Conservation (phyloP, 2,113 vertebrate species). For the Tinamus guttatus region DNA sequence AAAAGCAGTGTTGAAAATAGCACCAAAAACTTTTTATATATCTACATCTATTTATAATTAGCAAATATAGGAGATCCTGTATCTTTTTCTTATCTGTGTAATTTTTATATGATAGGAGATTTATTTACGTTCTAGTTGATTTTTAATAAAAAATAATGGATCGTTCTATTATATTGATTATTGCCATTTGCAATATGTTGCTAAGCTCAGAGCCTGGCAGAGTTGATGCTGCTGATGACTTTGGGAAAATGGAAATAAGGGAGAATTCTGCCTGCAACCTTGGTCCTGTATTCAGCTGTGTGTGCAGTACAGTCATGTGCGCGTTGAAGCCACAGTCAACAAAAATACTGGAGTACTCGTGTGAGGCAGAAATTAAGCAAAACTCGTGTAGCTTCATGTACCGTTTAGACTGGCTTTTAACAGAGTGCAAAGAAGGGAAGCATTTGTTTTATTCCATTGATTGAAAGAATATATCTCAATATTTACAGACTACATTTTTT, state of each 20-base stretch:
- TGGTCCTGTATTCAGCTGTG: background rate
- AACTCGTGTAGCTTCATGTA: background rate
- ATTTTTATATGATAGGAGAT: background rate
- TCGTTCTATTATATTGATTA: background rate
- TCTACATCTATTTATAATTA: background rate
- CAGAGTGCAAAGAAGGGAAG: background rate
- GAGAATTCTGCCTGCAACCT: background rate
- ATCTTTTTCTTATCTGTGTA: background rate
- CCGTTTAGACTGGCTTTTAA: background rate
- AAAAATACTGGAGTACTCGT: background rate
- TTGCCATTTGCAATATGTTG: slow-evolving; percentile 1
- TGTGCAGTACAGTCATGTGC: background rate
- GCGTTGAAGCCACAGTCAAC: background rate
- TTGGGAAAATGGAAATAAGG: background rate
- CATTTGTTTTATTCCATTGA: background rate
- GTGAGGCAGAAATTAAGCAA: background rate
- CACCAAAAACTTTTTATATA: background rate
- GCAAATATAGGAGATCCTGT: background rate
- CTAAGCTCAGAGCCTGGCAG: background rate
- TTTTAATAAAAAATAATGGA: slow-evolving; percentile 3
- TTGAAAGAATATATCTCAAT: background rate
- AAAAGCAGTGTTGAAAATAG: background rate
- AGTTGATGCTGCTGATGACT: background rate
- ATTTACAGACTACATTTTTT: background rate
- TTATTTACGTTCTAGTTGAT: background rate